Conservation (phyloP, 1,140 invertebrate species). For the Drosophila ironensis region DNA sequence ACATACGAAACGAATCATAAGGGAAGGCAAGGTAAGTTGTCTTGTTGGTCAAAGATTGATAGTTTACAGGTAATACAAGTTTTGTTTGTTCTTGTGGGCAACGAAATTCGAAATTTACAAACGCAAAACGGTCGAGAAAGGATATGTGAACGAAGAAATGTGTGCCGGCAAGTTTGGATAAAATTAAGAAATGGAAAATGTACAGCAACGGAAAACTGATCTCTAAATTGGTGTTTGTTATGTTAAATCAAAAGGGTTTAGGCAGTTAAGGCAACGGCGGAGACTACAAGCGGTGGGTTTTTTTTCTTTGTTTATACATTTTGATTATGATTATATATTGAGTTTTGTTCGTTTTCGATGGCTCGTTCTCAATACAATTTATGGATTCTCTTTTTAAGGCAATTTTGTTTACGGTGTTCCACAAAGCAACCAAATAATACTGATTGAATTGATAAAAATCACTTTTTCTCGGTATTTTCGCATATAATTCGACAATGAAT, state of each 20-base stretch:
- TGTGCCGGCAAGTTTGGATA: constrained; percentile 9
- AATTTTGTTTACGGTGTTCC: constrained; percentile 18
- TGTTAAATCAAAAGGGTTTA: constrained; percentile 11
- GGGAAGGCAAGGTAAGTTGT: constrained; percentile 46
- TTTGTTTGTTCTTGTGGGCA: not conserved
- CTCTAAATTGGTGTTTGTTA: constrained; percentile 2
- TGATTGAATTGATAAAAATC: constrained; percentile 68
- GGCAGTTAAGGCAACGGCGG: constrained; percentile 16
- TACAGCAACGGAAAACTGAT: constrained; percentile 30
- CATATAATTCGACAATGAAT: constrained; percentile 7
- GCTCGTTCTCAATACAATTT: constrained; percentile 10
- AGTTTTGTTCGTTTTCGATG: not conserved
- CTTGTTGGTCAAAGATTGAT: constrained; percentile 20
- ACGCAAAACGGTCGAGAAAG: constrained; percentile 15
- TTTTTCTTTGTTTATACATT: constrained; percentile 14
- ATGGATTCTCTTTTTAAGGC: not conserved
- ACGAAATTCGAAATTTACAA: constrained; percentile 21
- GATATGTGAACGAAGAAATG: constrained; percentile 1
- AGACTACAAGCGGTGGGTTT: constrained; percentile 11
- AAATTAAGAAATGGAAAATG: constrained; percentile 18
- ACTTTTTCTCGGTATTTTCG: constrained; percentile 24
- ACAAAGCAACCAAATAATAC: constrained; percentile 75
- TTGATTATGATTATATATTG: not conserved
- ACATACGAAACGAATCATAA: constrained; percentile 55
- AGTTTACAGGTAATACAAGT: constrained; percentile 13